Conservation (phyloP, 2,797 vertebrate species). For the Hapalemur alaotrensis region DNA sequence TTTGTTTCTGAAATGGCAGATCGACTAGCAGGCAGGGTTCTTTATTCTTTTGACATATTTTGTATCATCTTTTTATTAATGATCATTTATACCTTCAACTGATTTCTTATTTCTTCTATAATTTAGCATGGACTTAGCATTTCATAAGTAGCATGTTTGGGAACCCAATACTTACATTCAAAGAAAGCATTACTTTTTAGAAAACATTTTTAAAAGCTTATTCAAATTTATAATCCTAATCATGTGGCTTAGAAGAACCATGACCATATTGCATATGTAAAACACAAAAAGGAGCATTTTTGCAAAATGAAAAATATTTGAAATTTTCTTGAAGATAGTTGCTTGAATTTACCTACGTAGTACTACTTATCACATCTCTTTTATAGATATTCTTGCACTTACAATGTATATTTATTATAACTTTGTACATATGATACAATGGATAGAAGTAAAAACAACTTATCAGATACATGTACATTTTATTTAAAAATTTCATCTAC, state of each 20-base stretch:
- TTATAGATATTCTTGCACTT: not conserved
- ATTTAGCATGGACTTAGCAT: not conserved
- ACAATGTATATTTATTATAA: not conserved
- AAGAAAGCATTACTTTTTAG: not conserved
- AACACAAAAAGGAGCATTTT: not conserved
- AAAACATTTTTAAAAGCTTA: not conserved
- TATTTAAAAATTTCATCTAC: not conserved
- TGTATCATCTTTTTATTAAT: conserved; percentile 62
- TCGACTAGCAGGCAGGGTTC: conserved; percentile 1
- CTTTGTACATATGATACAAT: not conserved
- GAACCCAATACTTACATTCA: not conserved
- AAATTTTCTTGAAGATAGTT: not conserved
- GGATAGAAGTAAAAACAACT: not conserved
- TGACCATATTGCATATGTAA: not conserved
- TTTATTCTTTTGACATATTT: conserved; percentile 32
- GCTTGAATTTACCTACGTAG: not conserved
- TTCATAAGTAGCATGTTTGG: not conserved
- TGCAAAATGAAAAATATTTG: not conserved
- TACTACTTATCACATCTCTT: not conserved
- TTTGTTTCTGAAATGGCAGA: not conserved
- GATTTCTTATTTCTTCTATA: conserved; percentile 32
- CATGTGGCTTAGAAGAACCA: not conserved
- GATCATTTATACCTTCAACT: conserved; percentile 19
- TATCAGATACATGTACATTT: not conserved
- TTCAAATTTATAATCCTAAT: not conserved